These are phyloP conservation scores for Neuroterus valhalla DNA, from an alignment of 1,140 invertebrate species.

Conservation along the genomic window DNA sequence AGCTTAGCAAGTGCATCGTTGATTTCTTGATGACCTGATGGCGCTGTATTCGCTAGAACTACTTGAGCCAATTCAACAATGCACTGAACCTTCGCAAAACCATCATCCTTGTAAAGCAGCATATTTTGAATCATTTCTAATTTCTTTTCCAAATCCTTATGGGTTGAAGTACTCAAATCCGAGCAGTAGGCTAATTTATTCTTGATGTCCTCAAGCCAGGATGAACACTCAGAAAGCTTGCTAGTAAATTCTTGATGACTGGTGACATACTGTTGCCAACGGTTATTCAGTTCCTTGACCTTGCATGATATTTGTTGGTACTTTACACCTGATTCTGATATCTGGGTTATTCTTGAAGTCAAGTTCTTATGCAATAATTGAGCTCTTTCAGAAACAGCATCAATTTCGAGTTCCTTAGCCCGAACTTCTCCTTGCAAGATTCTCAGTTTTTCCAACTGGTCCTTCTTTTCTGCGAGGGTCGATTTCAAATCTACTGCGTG, in stretches of 20 bases:
- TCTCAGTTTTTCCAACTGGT: constrained; percentile 87
- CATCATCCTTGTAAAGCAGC: constrained; percentile 91
- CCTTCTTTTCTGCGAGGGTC: constrained; percentile 87
- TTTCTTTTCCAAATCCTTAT: constrained; percentile 90
- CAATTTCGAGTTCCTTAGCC: constrained; percentile 94
- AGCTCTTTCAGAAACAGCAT: constrained; percentile 92
- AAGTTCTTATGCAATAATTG: constrained; percentile 87
- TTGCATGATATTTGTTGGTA: constrained; percentile 93
- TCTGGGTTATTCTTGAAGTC: constrained; percentile 81
- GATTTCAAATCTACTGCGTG: constrained; percentile 93
- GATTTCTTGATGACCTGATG: constrained; percentile 89
- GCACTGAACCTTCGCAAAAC: constrained; percentile 89
- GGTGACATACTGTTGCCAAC: constrained; percentile 94
- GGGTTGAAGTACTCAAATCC: constrained; percentile 86
- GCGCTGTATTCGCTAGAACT: constrained; percentile 94
- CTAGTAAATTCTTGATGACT: constrained; percentile 92
- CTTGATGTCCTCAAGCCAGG: constrained; percentile 90
- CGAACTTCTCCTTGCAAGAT: constrained; percentile 90
- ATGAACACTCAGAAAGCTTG: constrained; percentile 84
- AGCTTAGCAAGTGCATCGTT: constrained; percentile 88
- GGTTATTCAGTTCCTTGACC: constrained; percentile 91
- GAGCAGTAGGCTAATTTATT: constrained; percentile 90
- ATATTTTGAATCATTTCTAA: constrained; percentile 90
- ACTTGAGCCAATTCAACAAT: constrained; percentile 92
- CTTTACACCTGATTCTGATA: constrained; percentile 91